phyloP scores from a whole-genome alignment of 1,140 invertebrate genomes.

The Macrosteles quadrilineatus region DNA sequence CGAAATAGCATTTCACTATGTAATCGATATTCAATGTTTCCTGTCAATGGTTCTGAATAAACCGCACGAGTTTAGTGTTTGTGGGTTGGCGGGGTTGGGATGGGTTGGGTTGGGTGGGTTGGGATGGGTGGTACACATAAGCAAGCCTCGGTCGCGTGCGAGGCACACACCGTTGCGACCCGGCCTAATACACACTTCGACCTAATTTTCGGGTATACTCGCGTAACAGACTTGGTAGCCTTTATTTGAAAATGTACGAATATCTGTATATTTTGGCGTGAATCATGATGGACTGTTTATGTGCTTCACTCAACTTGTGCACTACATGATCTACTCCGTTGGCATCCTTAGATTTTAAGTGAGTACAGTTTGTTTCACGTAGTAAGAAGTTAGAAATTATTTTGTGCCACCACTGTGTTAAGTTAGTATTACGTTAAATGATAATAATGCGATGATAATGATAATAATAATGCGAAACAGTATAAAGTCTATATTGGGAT shows the following conservation, averaged over 20 bases:
- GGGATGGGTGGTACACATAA: background rate
- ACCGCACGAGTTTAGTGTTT: slow-evolving; percentile 8
- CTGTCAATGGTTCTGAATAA: slow-evolving; percentile 1
- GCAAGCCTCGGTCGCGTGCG: background rate
- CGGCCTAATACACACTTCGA: background rate
- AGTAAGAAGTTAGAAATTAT: no score
- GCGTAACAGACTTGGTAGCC: background rate
- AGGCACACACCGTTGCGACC: background rate
- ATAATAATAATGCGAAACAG: no score
- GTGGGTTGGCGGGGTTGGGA: background rate
- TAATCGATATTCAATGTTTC: slow-evolving; percentile 5
- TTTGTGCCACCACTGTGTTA: no score
- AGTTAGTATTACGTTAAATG: no score
- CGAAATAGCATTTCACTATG: slow-evolving; percentile 4
- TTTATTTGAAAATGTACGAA: background rate
- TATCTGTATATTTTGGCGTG: background rate
- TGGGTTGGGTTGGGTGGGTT: background rate
- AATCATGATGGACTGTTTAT: background rate
- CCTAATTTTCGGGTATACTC: background rate
- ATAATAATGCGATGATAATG: no score
- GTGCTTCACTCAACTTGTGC: background rate
- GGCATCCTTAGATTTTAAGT: no score
- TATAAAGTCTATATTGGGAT: no score
- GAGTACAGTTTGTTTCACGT: no score
- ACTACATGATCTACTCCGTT: background rate